Conservation (phyloP, 1,140 invertebrate genomes). For the Brachionus rubens region DNA sequence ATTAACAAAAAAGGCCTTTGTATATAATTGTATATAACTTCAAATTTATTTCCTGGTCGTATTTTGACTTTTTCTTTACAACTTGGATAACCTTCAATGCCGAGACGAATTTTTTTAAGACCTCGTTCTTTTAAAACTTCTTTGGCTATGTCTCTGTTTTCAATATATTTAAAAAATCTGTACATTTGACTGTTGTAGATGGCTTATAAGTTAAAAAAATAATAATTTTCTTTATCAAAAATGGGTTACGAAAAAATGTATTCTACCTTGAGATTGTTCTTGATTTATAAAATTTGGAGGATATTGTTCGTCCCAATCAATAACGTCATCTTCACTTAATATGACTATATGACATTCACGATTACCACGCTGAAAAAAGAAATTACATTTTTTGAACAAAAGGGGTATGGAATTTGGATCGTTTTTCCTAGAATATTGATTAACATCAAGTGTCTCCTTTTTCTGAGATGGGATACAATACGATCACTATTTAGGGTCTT, state of each 20-base stretch:
- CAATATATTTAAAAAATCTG: constrained; percentile 98
- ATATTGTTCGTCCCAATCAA: constrained; percentile 98
- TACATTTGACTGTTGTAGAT: constrained; percentile 85
- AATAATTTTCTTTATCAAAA: constrained; percentile 39
- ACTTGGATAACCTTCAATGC: constrained; percentile 96
- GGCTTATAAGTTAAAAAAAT: constrained; percentile 52
- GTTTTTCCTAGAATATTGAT: too few relatives aligned
- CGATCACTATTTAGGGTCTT: too few relatives aligned
- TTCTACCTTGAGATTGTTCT: constrained; percentile 83
- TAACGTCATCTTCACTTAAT: constrained; percentile 85
- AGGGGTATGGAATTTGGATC: too few relatives aligned
- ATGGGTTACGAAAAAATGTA: not conserved
- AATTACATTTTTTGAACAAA: constrained; percentile 63
- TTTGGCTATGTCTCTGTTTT: constrained; percentile 97
- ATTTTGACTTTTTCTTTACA: constrained; percentile 89
- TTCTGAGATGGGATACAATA: too few relatives aligned
- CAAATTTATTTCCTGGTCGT: constrained; percentile 70
- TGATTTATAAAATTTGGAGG: constrained; percentile 93
- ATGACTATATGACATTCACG: constrained; percentile 78
- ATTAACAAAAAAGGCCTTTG: constrained; percentile 98
- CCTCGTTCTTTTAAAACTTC: constrained; percentile 95
- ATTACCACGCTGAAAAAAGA: constrained; percentile 60
- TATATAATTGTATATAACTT: constrained; percentile 97
- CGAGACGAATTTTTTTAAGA: constrained; percentile 93
- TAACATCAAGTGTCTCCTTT: too few relatives aligned